Conservation (phyloP, 2,888 invertebrate genomes). For the Pristionchus fissidentatus region DNA sequence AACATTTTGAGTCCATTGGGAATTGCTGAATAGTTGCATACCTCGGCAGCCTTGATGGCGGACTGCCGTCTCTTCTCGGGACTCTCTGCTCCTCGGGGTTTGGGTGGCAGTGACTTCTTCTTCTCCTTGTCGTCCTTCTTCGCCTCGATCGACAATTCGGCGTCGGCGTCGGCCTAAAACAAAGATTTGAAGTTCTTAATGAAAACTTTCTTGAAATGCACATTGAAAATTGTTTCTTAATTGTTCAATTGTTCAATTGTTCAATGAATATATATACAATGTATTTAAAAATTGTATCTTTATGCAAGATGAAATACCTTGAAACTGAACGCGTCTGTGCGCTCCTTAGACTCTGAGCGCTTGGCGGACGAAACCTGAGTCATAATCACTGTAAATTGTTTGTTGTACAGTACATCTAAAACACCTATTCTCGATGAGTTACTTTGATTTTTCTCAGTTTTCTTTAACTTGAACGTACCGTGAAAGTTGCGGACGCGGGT, state of each 20-base stretch:
- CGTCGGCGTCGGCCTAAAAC: conserved; percentile 52
- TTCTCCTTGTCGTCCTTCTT: conserved; percentile 28
- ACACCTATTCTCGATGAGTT: too few relatives aligned
- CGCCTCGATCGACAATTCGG: conserved; percentile 45
- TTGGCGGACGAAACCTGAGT: conserved; percentile 39
- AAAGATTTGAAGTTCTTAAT: background rate
- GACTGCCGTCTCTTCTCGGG: conserved; percentile 30
- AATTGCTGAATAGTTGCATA: background rate
- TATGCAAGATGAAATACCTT: background rate
- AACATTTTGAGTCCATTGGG: too few relatives aligned
- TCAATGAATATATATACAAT: too few relatives aligned
- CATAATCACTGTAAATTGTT: background rate
- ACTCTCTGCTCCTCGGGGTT: conserved; percentile 37
- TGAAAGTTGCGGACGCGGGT: conserved; percentile 37
- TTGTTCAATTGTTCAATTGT: too few relatives aligned
- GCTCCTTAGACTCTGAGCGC: conserved; percentile 16
- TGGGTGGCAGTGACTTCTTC: conserved; percentile 31
- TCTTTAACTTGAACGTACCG: too few relatives aligned
- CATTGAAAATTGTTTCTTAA: too few relatives aligned
- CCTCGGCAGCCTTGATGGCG: conserved; percentile 39
- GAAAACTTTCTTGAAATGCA: too few relatives aligned
- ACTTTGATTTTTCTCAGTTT: too few relatives aligned
- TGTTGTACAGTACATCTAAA: background rate
- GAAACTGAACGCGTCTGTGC: conserved; percentile 31
- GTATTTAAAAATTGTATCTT: background rate